Evolutionary conservation across 2,888 invertebrate genomes (phyloP).

Genomic region (Dasypolia templi): DNA sequence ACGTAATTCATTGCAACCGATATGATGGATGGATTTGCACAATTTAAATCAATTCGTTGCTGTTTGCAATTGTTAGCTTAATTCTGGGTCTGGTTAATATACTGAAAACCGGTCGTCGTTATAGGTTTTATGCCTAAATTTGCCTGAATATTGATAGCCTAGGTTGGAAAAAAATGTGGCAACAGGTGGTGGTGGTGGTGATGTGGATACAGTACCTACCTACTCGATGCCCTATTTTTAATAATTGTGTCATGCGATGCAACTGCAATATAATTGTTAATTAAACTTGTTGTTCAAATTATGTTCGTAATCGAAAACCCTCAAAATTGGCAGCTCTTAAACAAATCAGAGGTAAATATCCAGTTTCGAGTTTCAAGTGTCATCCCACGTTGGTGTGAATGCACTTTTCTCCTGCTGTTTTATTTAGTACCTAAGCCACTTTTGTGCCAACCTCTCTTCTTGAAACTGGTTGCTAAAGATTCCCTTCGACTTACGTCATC

Average conservation of each 20-base stretch:
- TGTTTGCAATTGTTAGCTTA: constrained; percentile 44
- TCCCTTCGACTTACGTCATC: constrained; percentile 61
- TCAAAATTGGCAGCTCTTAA: not conserved
- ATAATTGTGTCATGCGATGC: constrained; percentile 17
- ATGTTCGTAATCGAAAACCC: not conserved
- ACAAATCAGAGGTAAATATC: constrained; percentile 9
- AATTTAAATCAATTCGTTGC: constrained; percentile 53
- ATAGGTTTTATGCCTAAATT: constrained; percentile 32
- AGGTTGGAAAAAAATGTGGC: too few relatives aligned
- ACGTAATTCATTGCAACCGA: constrained; percentile 40
- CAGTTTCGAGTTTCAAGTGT: constrained; percentile 5
- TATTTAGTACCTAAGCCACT: constrained; percentile 56
- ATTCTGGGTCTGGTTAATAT: constrained; percentile 42
- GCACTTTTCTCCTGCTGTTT: constrained; percentile 53
- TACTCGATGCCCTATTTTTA: constrained; percentile 26
- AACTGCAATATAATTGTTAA: constrained; percentile 16
- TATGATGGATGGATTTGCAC: constrained; percentile 51
- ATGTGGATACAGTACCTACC: not conserved
- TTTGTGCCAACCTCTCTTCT: constrained; percentile 19
- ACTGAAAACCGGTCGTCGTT: constrained; percentile 25
- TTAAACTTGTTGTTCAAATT: not conserved
- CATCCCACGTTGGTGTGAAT: constrained; percentile 56
- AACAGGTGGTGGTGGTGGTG: constrained; percentile 28
- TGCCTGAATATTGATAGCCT: constrained; percentile 1
- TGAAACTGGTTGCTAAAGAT: constrained; percentile 61